These are phyloP conservation scores for Heteromurus nitidus DNA, from an alignment of 2,888 invertebrate species.

Conservation along the genomic window DNA sequence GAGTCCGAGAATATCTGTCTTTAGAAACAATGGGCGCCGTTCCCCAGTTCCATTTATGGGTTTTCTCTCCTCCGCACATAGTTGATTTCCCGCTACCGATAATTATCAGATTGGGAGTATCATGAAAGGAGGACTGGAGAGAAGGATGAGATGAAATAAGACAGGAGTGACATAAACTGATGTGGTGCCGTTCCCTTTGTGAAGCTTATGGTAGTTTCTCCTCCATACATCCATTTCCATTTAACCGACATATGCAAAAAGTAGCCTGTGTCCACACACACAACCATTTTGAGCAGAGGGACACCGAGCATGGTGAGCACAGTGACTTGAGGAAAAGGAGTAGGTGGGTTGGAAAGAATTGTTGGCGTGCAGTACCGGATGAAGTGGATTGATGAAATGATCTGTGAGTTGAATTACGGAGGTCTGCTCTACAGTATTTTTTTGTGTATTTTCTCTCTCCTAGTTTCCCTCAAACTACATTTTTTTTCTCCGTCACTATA, in stretches of 20 bases:
- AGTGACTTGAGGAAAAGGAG: slow-evolving; percentile 52
- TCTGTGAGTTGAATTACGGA: slow-evolving; percentile 62
- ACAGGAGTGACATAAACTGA: slow-evolving; percentile 14
- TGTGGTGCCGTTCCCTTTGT: too few species aligned
- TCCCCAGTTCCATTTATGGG: too few species aligned
- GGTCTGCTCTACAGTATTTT: slow-evolving; percentile 33
- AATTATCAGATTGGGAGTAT: slow-evolving; percentile 31
- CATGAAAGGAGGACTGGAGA: background rate
- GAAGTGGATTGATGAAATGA: slow-evolving; percentile 66
- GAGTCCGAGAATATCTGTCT: too few species aligned
- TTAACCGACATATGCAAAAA: slow-evolving; percentile 6
- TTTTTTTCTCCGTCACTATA: slow-evolving; percentile 1
- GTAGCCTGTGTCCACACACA: slow-evolving; percentile 51
- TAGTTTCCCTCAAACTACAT: background rate
- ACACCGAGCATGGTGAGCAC: slow-evolving; percentile 49
- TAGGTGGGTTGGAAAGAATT: slow-evolving; percentile 54
- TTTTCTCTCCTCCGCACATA: too few species aligned
- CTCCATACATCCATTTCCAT: slow-evolving; percentile 9
- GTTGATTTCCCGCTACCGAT: background rate
- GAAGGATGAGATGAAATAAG: slow-evolving; percentile 13
- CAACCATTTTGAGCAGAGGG: slow-evolving; percentile 43
- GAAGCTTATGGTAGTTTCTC: too few species aligned
- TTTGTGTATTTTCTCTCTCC: slow-evolving; percentile 31
- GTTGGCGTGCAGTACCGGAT: slow-evolving; percentile 59
- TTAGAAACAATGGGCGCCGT: too few species aligned